Evolutionary conservation across 2,797 vertebrate species (phyloP), one percentile per base, ranked within the genome.

Genomic region (Eptatretus atami): DNA sequence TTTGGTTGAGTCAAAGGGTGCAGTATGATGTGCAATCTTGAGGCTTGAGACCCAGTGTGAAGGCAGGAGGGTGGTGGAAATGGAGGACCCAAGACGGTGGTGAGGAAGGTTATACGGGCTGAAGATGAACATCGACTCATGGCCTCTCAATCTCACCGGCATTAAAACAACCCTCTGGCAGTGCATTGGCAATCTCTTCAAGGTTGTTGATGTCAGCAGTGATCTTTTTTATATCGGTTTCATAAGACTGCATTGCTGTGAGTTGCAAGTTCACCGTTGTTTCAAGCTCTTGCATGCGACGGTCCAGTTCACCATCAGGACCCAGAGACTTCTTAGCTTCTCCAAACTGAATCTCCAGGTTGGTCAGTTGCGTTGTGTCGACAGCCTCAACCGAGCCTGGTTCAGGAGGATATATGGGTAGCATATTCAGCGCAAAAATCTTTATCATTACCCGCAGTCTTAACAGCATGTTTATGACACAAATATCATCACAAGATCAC

Each of bases 161-260:
- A 63, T 84, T 93, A 68, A 70, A 87, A 73, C 90, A 98, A 61
- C 77, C 79, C 0, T 14, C 6, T 15, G 90, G 90, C 69, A 98
- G 67, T 53, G 67, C 70, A 1, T 3, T 65, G 54, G 72, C 69
- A 65, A 98, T 84, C 15, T 81, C 72, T 70, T 82, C 73, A 70
- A 98, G 74, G 78, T 94, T 98, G 52, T 66, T 65, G 57, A 96
- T 82, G 68, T 94, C 84, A 0, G 54, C 67, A 69, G 80, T 70
- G 69, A 93, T 77, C 65, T 67, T 71, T 2, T 75, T 71, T 1
- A 98, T 83, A 73, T 79, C 81, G 10, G 1, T 64, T 63, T 82
- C 72, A 70, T 92, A 71, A 0, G 1, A 15, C 12, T 0, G 15
- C 31, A 86, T 71, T 12, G 64, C 71, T n/a, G 67, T 69, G 61